Evolutionary conservation across 2,113 vertebrate species (phyloP).

Genomic region (Peromyscus maniculatus): DNA sequence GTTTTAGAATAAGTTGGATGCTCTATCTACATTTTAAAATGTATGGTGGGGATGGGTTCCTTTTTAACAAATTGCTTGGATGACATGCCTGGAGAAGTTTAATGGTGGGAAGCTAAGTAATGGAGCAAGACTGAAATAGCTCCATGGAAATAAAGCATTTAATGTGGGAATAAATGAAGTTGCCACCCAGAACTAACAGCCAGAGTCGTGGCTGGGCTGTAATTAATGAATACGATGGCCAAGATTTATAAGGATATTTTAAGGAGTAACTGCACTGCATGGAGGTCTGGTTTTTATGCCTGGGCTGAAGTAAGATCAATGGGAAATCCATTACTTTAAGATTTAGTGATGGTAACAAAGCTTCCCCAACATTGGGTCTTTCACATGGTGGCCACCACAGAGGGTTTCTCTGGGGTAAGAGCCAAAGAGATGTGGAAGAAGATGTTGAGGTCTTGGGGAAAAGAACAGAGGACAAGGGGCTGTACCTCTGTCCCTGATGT

Average conservation of each 20-base stretch:
- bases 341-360: constrained; percentile 74
- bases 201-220: constrained; percentile 81
- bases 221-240: constrained; percentile 86
- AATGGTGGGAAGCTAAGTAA: constrained; percentile 84
- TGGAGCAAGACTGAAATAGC: constrained; percentile 87
- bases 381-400: background rate
- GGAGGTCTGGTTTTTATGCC: constrained; percentile 83
- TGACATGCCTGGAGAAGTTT: constrained; percentile 57
- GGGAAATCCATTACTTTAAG: constrained; percentile 75
- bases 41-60: background rate
- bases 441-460: background rate
- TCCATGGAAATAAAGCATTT: constrained; percentile 84
- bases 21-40: constrained; percentile 22
- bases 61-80: constrained; percentile 33
- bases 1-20: constrained; percentile 48
- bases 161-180: constrained; percentile 88
- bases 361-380: background rate
- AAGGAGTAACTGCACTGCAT: constrained; percentile 81
- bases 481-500: background rate
- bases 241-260: constrained; percentile 87
- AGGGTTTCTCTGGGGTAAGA: background rate
- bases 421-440: background rate
- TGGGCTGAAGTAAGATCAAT: constrained; percentile 81
- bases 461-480: background rate
- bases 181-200: constrained; percentile 88